Percentiles rank a stretch among this genome's conserved stretches.
phyloP scores from a whole-genome alignment of 2,797 vertebrate genomes.

The Denticeps clupeoides region DNA sequence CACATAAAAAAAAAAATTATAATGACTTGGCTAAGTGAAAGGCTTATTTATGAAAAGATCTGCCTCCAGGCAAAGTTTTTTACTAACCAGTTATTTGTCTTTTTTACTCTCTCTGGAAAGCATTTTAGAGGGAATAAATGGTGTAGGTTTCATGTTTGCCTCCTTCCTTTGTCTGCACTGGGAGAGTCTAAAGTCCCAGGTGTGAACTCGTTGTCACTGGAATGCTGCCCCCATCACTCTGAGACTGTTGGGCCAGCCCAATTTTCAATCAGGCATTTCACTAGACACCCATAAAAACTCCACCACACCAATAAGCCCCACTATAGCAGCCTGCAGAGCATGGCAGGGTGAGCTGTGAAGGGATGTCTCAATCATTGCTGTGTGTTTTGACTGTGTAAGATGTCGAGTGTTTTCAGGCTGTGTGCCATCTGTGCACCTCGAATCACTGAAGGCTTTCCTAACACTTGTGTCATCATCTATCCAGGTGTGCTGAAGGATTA shows the following conservation, averaged over 20 bases:
- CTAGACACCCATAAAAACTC: conserved; percentile 26
- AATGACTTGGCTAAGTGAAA: too few relatives aligned
- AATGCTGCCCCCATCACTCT: not conserved
- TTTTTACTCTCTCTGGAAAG: conserved; percentile 30
- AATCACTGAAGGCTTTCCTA: not conserved
- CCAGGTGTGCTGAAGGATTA: conserved; percentile 95
- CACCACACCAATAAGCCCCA: conserved; percentile 21
- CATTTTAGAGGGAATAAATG: conserved; percentile 42
- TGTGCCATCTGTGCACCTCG: too few relatives aligned
- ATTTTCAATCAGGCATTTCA: conserved; percentile 26
- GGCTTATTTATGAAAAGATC: conserved; percentile 30
- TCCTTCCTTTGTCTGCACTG: conserved; percentile 37
- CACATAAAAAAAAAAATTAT: too few relatives aligned
- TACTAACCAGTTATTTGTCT: conserved; percentile 28
- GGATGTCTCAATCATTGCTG: too few relatives aligned
- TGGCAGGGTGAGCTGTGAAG: too few relatives aligned
- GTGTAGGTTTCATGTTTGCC: conserved; percentile 43
- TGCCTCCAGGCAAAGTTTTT: conserved; percentile 37
- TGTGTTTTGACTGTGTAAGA: too few relatives aligned
- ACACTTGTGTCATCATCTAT: conserved; percentile 13
- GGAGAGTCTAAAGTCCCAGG: conserved; percentile 36
- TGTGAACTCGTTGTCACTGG: conserved; percentile 31
- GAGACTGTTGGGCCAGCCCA: conserved; percentile 21
- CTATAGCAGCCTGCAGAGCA: conserved; percentile 18
- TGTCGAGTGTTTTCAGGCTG: too few relatives aligned